Evolutionary conservation across 2,797 vertebrate genomes (phyloP).

Genomic region (Selene dorsalis): DNA sequence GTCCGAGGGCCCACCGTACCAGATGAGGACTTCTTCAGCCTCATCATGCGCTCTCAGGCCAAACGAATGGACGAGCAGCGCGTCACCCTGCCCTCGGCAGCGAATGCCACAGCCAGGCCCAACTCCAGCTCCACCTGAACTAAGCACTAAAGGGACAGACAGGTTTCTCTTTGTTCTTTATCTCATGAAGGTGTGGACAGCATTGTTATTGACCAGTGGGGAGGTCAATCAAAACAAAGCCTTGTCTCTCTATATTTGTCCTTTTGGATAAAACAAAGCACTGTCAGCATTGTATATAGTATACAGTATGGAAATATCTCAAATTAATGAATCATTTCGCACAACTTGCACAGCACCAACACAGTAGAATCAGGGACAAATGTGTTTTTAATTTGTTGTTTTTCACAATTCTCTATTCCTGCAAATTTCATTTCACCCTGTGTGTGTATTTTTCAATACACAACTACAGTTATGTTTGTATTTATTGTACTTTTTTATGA

Average conservation of each 20-base stretch:
- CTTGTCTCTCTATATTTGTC: constrained; percentile 24
- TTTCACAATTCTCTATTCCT: constrained; percentile 41
- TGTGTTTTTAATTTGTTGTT: constrained; percentile 35
- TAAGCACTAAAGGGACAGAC: constrained; percentile 43
- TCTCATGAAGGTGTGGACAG: constrained; percentile 31
- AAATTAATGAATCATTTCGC: constrained; percentile 41
- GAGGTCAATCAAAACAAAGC: constrained; percentile 31
- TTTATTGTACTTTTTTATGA: constrained; percentile 70
- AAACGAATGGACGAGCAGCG: constrained; percentile 98
- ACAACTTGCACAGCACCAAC: constrained; percentile 40
- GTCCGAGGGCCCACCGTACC: constrained; percentile 92
- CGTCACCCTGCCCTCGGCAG: constrained; percentile 87
- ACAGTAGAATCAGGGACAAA: constrained; percentile 64
- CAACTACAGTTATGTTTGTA: constrained; percentile 63
- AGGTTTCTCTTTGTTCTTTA: neutral
- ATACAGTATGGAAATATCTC: constrained; percentile 27
- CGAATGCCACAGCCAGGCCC: constrained; percentile 72
- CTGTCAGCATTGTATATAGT: constrained; percentile 60
- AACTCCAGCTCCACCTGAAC: constrained; percentile 39
- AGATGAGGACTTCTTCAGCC: constrained; percentile 98
- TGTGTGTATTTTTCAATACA: constrained; percentile 76
- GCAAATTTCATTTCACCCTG: constrained; percentile 54
- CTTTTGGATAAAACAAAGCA: constrained; percentile 65
- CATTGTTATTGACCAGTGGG: neutral
- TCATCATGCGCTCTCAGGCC: constrained; percentile 95